Evolutionary conservation across 2,113 vertebrate genomes (phyloP).

Genomic region (Seriola quinqueradiata): DNA sequence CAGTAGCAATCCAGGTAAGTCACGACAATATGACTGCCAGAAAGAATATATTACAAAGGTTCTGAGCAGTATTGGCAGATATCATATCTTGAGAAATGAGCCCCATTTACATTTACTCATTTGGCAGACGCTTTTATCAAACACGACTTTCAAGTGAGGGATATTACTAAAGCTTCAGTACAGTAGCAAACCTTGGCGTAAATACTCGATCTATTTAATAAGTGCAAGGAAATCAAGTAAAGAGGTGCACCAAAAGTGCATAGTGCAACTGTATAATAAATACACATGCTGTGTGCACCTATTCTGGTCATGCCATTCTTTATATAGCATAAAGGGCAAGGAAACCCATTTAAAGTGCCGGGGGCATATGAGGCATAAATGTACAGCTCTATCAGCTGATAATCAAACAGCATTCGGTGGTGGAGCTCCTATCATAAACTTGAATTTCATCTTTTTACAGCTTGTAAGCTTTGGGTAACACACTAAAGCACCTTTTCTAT

Average conservation of each 20-base stretch:
- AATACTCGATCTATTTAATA: too few relatives aligned
- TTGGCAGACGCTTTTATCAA: too few relatives aligned
- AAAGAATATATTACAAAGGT: neutral
- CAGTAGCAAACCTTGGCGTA: too few relatives aligned
- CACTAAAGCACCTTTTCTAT: neutral
- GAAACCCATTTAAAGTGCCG: neutral
- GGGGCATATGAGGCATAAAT: neutral
- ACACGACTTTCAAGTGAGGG: too few relatives aligned
- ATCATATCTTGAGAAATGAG: too few relatives aligned
- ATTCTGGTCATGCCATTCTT: neutral
- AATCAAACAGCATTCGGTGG: neutral
- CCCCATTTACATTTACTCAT: too few relatives aligned
- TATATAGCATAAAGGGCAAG: accelerated
- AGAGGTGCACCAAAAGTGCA: too few relatives aligned
- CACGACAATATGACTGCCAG: neutral
- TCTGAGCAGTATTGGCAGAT: neutral
- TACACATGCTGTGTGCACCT: neutral
- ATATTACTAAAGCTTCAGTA: too few relatives aligned
- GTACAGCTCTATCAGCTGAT: neutral
- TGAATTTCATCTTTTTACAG: neutral
- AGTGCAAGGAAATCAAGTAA: too few relatives aligned
- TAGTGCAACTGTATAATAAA: neutral
- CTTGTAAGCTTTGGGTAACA: neutral
- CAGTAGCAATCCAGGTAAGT: neutral
- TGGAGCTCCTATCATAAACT: neutral